Evolutionary conservation across 2,113 vertebrate genomes (phyloP).

Genomic region (Apeltes quadracus): DNA sequence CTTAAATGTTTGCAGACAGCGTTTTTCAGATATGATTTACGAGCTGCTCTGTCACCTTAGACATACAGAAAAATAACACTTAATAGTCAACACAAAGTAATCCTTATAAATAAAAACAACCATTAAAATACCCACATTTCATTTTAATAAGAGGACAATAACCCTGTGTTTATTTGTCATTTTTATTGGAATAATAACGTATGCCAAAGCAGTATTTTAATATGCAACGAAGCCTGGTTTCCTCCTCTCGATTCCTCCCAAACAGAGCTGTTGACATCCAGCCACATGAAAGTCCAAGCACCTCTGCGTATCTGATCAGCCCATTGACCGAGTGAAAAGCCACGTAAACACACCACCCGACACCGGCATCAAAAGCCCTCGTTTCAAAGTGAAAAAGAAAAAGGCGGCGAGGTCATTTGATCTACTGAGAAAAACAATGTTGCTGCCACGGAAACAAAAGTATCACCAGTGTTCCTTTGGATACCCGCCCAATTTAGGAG

Average conservation of each 20-base stretch:
- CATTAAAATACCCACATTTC: neutral
- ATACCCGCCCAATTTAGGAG: constrained; percentile 14
- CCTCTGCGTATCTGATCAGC: constrained; percentile 46
- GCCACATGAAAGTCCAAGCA: constrained; percentile 25
- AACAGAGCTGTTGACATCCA: constrained; percentile 36
- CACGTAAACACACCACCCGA: constrained; percentile 35
- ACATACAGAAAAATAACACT: constrained; percentile 6
- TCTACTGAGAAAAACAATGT: constrained; percentile 42
- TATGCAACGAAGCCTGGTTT: neutral
- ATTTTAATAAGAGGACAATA: constrained; percentile 2
- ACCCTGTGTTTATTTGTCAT: constrained; percentile 8
- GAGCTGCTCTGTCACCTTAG: constrained; percentile 8
- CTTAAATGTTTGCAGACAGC: neutral
- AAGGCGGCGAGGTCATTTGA: constrained; percentile 39
- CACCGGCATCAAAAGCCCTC: constrained; percentile 39
- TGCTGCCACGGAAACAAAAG: constrained; percentile 7
- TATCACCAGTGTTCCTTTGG: constrained; percentile 11
- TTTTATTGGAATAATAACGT: constrained; percentile 24
- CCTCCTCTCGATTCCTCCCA: constrained; percentile 9
- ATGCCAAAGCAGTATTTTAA: constrained; percentile 6
- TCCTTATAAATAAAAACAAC: neutral
- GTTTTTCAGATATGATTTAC: constrained; percentile 19
- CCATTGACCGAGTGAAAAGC: constrained; percentile 38
- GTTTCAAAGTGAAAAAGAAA: constrained; percentile 52
- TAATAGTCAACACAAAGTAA: neutral